phyloP scores from a whole-genome alignment of 1,140 invertebrate species.

The Eumaeus atala region DNA sequence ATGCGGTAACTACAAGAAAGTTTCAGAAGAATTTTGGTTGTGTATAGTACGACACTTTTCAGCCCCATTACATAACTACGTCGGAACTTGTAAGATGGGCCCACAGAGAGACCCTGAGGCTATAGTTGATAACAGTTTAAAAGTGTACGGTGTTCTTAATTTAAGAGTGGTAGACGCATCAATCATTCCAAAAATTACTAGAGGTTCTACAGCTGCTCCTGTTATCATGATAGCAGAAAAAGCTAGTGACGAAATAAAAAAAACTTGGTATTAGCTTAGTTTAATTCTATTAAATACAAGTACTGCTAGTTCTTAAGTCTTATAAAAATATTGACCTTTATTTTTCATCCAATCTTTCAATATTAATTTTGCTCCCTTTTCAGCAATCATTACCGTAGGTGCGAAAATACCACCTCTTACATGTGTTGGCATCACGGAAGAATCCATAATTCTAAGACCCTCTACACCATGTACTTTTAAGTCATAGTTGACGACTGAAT shows the following conservation, averaged over 20 bases:
- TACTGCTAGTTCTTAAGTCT: conserved; percentile 16
- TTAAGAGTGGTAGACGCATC: conserved; percentile 86
- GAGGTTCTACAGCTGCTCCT: conserved; percentile 83
- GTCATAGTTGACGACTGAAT: conserved; percentile 75
- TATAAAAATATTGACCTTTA: conserved; percentile 44
- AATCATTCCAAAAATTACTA: conserved; percentile 82
- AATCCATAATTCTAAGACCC: conserved; percentile 68
- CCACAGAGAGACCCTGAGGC: conserved; percentile 77
- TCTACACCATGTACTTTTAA: conserved; percentile 67
- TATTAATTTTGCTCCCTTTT: conserved; percentile 66
- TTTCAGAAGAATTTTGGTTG: conserved; percentile 82
- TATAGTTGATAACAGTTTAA: conserved; percentile 84
- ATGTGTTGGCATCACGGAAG: conserved; percentile 70
- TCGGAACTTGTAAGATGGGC: conserved; percentile 87
- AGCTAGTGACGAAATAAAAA: conserved; percentile 87
- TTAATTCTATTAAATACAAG: conserved; percentile 29
- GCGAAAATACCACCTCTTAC: conserved; percentile 70
- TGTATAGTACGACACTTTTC: conserved; percentile 82
- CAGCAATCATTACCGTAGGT: conserved; percentile 74
- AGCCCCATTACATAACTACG: conserved; percentile 81
- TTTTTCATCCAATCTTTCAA: conserved; percentile 64
- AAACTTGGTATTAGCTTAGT: conserved; percentile 72
- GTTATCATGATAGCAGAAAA: conserved; percentile 93
- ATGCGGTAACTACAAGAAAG: conserved; percentile 74
- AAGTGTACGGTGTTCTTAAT: conserved; percentile 79